phyloP scores from a whole-genome alignment of 1,140 invertebrate genomes.

The Drosophila burlai region DNA sequence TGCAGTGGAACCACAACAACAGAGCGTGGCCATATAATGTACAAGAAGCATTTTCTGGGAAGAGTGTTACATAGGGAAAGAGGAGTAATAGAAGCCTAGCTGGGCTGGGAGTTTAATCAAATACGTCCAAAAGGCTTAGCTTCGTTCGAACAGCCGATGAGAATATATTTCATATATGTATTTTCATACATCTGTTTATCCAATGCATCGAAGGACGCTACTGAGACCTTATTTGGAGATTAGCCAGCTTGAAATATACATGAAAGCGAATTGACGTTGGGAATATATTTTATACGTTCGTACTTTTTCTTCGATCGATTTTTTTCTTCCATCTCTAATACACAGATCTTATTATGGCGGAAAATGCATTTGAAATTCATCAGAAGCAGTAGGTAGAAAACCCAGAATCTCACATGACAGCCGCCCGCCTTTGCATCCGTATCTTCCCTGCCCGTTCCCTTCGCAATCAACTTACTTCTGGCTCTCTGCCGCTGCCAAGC shows the following conservation, averaged over 20 bases:
- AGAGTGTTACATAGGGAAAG: neutral
- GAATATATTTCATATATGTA: neutral
- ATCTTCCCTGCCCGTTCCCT: slow-evolving; percentile 8
- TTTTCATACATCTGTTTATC: slow-evolving; percentile 15
- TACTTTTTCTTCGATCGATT: slow-evolving; percentile 4
- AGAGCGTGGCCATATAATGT: slow-evolving; percentile 37
- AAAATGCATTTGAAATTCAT: slow-evolving; percentile 65
- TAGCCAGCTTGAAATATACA: slow-evolving; percentile 50
- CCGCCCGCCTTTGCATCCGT: slow-evolving; percentile 44
- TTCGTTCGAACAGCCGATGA: neutral
- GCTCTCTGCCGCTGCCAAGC: slow-evolving; percentile 23
- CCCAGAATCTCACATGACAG: slow-evolving; percentile 57
- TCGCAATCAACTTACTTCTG: slow-evolving; percentile 9
- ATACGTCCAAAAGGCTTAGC: slow-evolving; percentile 36
- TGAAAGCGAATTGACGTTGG: slow-evolving; percentile 9
- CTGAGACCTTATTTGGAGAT: slow-evolving; percentile 43
- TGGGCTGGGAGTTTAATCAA: slow-evolving; percentile 41
- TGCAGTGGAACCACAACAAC: slow-evolving; percentile 14
- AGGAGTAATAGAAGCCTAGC: slow-evolving; percentile 8
- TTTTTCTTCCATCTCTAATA: slow-evolving; percentile 14
- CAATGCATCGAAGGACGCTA: slow-evolving; percentile 35
- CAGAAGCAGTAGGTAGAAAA: slow-evolving; percentile 27
- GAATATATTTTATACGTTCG: slow-evolving; percentile 20
- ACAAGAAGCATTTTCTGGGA: slow-evolving; percentile 52
- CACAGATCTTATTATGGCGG: slow-evolving; percentile 20